Evolutionary conservation across 2,888 invertebrate species (phyloP).

Genomic region (Desoria tigrina): DNA sequence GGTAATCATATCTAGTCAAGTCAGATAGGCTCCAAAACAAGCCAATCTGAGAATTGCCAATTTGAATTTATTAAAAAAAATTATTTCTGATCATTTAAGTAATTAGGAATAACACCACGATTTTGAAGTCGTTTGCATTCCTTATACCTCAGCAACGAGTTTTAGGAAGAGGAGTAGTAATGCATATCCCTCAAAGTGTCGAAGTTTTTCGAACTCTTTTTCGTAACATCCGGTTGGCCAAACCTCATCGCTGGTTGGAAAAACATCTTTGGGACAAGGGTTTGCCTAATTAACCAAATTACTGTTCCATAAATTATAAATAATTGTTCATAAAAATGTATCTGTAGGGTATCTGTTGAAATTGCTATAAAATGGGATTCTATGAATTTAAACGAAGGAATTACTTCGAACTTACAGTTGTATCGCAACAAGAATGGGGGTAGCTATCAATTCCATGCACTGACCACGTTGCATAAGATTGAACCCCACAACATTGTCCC

Average conservation of each 20-base stretch:
- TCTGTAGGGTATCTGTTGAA: background rate
- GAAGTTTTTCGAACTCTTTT: slow-evolving; percentile 17
- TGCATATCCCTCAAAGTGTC: slow-evolving; percentile 20
- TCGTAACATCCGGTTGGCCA: slow-evolving; percentile 25
- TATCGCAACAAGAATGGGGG: slow-evolving; percentile 33
- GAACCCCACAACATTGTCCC: slow-evolving; percentile 33
- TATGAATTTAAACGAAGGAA: background rate
- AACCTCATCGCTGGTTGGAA: slow-evolving; percentile 14
- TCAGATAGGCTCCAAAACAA: slow-evolving; percentile 35
- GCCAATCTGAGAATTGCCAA: slow-evolving; percentile 23
- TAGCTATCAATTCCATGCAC: background rate
- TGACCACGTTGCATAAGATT: slow-evolving; percentile 23
- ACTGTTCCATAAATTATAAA: background rate
- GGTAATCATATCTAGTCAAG: slow-evolving; percentile 36
- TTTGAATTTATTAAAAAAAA: background rate
- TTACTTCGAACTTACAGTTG: slow-evolving; percentile 22
- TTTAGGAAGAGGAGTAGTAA: slow-evolving; percentile 25
- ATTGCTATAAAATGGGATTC: background rate
- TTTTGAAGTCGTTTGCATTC: background rate
- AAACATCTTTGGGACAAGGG: background rate
- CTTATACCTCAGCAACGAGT: slow-evolving; percentile 32
- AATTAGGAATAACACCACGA: background rate
- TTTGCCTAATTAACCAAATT: background rate
- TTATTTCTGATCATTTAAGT: background rate
- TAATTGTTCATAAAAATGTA: background rate